Evolutionary conservation across 2,113 vertebrate species (phyloP).

Genomic region (Sturnira hondurensis): DNA sequence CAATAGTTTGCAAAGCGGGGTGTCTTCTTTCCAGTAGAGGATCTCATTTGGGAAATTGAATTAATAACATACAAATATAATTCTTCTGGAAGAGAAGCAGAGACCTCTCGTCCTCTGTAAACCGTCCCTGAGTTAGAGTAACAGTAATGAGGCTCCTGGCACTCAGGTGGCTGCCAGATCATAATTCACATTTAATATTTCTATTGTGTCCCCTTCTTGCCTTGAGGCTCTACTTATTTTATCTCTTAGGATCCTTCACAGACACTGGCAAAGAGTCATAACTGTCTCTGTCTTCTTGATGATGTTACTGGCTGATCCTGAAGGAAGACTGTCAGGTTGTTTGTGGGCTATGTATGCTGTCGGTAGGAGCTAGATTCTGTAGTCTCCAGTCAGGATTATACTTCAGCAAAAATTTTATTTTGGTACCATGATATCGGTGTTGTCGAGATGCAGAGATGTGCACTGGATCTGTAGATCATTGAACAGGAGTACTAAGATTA

Average conservation of each 20-base stretch:
- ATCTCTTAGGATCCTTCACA: slow-evolving; percentile 14
- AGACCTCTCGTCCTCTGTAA: background rate
- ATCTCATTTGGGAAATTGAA: background rate
- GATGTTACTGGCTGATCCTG: background rate
- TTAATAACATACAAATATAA: background rate
- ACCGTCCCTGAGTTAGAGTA: background rate
- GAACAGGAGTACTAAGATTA: slow-evolving; percentile 20
- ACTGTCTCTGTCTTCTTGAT: background rate
- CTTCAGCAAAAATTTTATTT: slow-evolving; percentile 7
- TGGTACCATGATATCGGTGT: background rate
- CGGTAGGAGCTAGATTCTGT: background rate
- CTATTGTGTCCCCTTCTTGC: background rate
- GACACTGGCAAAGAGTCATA: slow-evolving; percentile 5
- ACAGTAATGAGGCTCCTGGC: background rate
- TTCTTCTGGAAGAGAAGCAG: background rate
- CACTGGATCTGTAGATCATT: background rate
- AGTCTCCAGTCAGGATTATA: slow-evolving; percentile 11
- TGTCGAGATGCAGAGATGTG: background rate
- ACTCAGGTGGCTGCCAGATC: background rate
- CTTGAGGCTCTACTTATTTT: slow-evolving; percentile 12
- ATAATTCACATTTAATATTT: background rate
- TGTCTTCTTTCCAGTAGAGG: background rate
- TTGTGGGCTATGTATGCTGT: background rate
- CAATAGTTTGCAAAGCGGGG: background rate
- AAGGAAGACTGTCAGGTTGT: slow-evolving; percentile 24